Evolutionary conservation across 2,113 vertebrate genomes (phyloP).

Genomic region (Nerophis ophidion): DNA sequence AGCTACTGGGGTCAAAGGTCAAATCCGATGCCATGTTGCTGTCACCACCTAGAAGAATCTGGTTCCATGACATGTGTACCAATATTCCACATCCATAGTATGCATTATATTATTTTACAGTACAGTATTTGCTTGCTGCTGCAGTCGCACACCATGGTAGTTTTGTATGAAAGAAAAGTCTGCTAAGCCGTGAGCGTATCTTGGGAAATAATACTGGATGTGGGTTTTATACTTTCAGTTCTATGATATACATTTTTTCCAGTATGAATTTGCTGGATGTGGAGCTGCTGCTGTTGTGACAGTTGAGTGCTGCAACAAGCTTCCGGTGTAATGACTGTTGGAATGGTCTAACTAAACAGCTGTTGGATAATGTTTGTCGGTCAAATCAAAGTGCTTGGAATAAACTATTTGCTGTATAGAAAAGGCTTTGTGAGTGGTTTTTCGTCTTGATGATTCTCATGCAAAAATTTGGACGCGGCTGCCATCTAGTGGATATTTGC

Average conservation of each 20-base stretch:
- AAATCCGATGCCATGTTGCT: slow-evolving; percentile 8
- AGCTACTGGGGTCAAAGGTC: slow-evolving; percentile 19
- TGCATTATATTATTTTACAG: slow-evolving; percentile 18
- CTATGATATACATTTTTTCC: slow-evolving; percentile 26
- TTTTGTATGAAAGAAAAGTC: slow-evolving; percentile 24
- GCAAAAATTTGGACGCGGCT: not conserved
- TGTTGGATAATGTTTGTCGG: slow-evolving; percentile 60
- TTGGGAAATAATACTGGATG: slow-evolving; percentile 40
- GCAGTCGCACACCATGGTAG: slow-evolving; percentile 27
- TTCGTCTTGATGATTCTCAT: not conserved
- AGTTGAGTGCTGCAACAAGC: slow-evolving; percentile 40
- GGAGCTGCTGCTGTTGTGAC: slow-evolving; percentile 57
- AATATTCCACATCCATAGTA: slow-evolving; percentile 12
- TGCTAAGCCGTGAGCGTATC: slow-evolving; percentile 10
- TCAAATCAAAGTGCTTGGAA: slow-evolving; percentile 64
- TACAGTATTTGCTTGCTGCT: slow-evolving; percentile 30
- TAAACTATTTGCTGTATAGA: slow-evolving; percentile 62
- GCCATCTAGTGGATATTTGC: slow-evolving; percentile 36
- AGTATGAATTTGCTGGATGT: slow-evolving; percentile 30
- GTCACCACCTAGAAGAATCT: not conserved
- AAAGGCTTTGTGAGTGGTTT: slow-evolving; percentile 5
- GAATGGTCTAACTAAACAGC: slow-evolving; percentile 47
- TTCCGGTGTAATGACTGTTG: slow-evolving; percentile 43
- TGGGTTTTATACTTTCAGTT: slow-evolving; percentile 47
- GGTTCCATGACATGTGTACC: slow-evolving; percentile 22